Evolutionary conservation across 1,140 invertebrate genomes (phyloP).

Genomic region (Venturia canescens): DNA sequence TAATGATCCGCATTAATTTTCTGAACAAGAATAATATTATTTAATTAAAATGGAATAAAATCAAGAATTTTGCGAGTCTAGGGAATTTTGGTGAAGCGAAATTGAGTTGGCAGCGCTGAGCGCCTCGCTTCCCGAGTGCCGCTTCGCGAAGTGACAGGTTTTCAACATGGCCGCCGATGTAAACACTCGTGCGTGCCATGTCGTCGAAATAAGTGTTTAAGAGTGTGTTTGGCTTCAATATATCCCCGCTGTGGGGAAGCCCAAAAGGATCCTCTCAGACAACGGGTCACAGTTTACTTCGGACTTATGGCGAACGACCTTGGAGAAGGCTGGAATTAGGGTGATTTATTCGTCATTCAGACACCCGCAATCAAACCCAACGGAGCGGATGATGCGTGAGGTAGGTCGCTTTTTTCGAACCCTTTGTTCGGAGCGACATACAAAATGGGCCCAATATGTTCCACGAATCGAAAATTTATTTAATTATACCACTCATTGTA

Average conservation of each 20-base stretch:
- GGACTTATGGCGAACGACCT: slow-evolving; percentile 10
- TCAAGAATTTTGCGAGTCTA: no score
- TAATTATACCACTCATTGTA: slow-evolving; percentile 40
- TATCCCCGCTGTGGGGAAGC: slow-evolving; percentile 14
- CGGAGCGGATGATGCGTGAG: slow-evolving; percentile 43
- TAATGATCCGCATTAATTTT: no score
- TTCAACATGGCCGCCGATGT: no score
- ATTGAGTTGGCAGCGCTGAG: no score
- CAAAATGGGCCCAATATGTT: slow-evolving; percentile 32
- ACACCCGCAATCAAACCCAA: slow-evolving; percentile 39
- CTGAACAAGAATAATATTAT: no score
- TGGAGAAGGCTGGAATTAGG: slow-evolving; percentile 29
- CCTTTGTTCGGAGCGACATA: slow-evolving; percentile 40
- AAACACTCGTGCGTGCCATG: no score
- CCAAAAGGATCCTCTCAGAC: slow-evolving; percentile 28
- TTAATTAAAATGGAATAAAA: no score
- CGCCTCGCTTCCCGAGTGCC: no score
- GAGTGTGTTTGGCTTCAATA: no score
- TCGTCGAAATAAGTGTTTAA: no score
- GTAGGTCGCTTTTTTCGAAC: slow-evolving; percentile 36
- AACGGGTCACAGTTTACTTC: background rate
- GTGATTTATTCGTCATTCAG: slow-evolving; percentile 23
- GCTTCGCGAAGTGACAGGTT: no score
- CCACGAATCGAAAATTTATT: slow-evolving; percentile 26
- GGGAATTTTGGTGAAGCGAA: no score